Conservation (phyloP, 2,113 vertebrate genomes). For the Damaliscus lunatus region DNA sequence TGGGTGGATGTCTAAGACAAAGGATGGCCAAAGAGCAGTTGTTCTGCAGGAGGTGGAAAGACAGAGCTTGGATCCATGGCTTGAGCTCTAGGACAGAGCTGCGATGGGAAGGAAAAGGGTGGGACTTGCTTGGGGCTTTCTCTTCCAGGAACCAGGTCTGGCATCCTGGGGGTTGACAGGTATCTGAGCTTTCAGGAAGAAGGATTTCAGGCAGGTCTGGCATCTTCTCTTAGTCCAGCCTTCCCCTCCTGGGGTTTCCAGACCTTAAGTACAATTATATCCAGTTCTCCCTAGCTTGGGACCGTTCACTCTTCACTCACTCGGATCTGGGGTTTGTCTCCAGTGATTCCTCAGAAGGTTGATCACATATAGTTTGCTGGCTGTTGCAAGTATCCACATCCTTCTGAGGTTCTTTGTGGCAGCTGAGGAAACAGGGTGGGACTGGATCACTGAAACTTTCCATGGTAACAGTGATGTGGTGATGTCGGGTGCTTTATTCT, state of each 20-base stretch:
- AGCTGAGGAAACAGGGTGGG: not conserved
- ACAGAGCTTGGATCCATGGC: rapidly evolving
- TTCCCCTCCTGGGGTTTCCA: not conserved
- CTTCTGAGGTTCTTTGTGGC: not conserved
- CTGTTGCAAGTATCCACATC: not conserved
- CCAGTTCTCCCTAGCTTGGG: not conserved
- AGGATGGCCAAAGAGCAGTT: not conserved
- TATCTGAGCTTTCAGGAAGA: not conserved
- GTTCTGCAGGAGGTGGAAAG: not conserved
- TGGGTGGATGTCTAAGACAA: rapidly evolving
- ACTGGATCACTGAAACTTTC: not conserved
- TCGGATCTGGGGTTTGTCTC: slow-evolving; percentile 2
- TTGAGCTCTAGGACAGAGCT: not conserved
- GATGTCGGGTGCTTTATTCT: not conserved
- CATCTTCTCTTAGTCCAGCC: not conserved
- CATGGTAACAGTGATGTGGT: rapidly evolving
- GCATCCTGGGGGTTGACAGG: not conserved
- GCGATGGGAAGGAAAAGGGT: not conserved
- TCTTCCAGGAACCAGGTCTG: not conserved
- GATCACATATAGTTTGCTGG: not conserved
- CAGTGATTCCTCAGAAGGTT: not conserved
- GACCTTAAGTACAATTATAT: not conserved
- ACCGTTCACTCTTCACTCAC: not conserved
- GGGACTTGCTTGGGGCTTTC: not conserved
- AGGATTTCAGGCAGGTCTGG: not conserved